Base-by-base conservation (phyloP, 2,888 invertebrate genomes). In the Unio delphinus region DNA sequence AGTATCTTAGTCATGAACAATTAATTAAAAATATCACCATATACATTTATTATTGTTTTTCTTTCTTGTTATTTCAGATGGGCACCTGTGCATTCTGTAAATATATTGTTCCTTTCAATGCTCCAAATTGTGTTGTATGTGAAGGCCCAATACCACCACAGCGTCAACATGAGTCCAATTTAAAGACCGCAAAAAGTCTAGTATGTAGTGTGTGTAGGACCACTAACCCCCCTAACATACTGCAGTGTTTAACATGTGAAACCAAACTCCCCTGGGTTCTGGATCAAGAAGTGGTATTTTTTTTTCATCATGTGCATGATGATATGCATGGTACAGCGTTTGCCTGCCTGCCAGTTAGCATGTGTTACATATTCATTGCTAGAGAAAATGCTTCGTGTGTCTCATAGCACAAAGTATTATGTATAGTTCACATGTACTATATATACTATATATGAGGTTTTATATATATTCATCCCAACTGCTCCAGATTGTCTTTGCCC, bases 41-140 rank as follows among this genome's bases (percentile, higher is more conserved):
- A 58, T n/a, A 30, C 7, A 62, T 62, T 11, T n/a, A 62, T 15
- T 26, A 20, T 58, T 3, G 20, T 58, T 58, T 58, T 26, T 23
- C 58, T 68, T 60, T 61, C 64, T 54, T 55, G 66, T 20, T 45
- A 17, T 75, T 76, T 18, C 80, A 89, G 88, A 87, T 89, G 84
- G 89, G 89, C 17, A 84, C 82, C 61, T 90, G 90, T 83, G 83
- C 86, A 20, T 84, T 86, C 78, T 90, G 90, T 73, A 84, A 86
- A 68, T 85, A 89, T 5, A 73, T 85, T 28, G 89, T 90, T 15
- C 89, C 90, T 7, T 86, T 89, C 76, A 90, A 88, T 75, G 85
- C 87, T 6, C 65, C 81, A 18, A 83, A 81, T 7, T 90, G 90
- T 79, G 80, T 89, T 18, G 85, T 90, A 11, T 90, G 90, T 81